Evolutionary conservation across 2,113 vertebrate genomes (phyloP), one percentile per base, ranked within the genome.

Genomic region (Pao palembangensis): DNA sequence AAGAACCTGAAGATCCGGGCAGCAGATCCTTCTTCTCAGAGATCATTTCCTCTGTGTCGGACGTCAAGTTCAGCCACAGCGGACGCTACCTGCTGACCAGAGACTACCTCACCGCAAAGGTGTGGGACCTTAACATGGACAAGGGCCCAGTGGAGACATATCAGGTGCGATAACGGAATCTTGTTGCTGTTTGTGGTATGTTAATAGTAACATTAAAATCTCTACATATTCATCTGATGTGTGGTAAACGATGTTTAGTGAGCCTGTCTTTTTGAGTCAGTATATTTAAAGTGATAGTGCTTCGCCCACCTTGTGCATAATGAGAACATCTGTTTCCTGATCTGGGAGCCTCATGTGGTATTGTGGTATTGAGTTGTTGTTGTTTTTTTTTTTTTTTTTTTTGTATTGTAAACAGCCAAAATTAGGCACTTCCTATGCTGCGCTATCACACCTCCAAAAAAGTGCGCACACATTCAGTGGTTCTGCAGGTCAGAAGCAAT

Each of bases 121-220:
- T 91, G 78, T 91, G 90, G 90, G 90, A 91, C 76, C 64, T 91
- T 20, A 75, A 91, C 71, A 91, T 91, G 90, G 90, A 91, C 66
- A 91, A 91, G 61, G 90, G 89, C 69, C 90, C 90, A 0, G 88
- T 91, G 54, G 89, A 91, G 66, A 91, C 89, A 0, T 91, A 90
- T 74, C 90, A 91, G 86, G 90, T 91, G 46, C 64, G 56, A 23
- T 7, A 18, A 12, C n/a, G 18, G 10, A 16, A 47, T 1, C 44
- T 17, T n/a, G n/a, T 17, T 13, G 14, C 15, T 38, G 34, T 38
- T 38, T 38, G 34, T 12, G 34, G 8, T 38, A 3, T 38, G 8
- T 38, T 38, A 38, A 38, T 1, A 38, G 25, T 28, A 6, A 28
- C 25, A 28, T 23, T 23, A 23, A 23, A 23, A 23, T 23, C 2